Evolutionary conservation across 1,140 invertebrate species (phyloP).

Genomic region (Meloidogyne exigua): DNA sequence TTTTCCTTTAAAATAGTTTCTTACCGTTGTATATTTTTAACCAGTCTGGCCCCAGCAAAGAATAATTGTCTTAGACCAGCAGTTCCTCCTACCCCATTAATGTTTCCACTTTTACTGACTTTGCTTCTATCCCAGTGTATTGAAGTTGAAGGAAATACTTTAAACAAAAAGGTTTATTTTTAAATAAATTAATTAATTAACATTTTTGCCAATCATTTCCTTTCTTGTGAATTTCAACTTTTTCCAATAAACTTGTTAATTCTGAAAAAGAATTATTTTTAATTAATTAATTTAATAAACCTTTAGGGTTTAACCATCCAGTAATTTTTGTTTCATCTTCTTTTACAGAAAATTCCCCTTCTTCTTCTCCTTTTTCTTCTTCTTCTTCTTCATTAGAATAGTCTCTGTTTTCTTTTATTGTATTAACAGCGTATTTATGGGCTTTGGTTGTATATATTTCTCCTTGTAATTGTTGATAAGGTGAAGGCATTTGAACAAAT

Average conservation of each 20-base stretch:
- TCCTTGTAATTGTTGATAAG: constrained; percentile 35
- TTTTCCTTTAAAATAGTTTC: constrained; percentile 10
- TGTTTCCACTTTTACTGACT: constrained; percentile 1
- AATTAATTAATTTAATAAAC: neutral
- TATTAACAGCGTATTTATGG: constrained; percentile 40
- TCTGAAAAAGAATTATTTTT: neutral
- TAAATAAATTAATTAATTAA: neutral
- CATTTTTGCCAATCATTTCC: constrained; percentile 65
- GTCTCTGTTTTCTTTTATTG: constrained; percentile 22
- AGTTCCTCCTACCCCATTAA: neutral
- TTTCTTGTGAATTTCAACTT: constrained; percentile 76
- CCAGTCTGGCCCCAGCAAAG: constrained; percentile 88
- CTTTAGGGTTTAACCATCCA: constrained; percentile 12
- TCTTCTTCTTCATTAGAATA: neutral
- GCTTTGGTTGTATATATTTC: constrained; percentile 32
- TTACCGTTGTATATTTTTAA: constrained; percentile 74
- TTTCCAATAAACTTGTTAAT: constrained; percentile 76
- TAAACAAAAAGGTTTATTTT: neutral
- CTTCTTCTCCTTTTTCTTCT: constrained; percentile 24
- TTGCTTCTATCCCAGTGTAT: neutral
- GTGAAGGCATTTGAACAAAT: constrained; percentile 38
- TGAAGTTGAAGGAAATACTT: neutral
- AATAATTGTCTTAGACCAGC: constrained; percentile 88
- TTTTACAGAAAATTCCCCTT: neutral
- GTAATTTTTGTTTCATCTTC: neutral